Evolutionary conservation across 2,113 vertebrate species (phyloP).

Genomic region (Sturnus vulgaris): DNA sequence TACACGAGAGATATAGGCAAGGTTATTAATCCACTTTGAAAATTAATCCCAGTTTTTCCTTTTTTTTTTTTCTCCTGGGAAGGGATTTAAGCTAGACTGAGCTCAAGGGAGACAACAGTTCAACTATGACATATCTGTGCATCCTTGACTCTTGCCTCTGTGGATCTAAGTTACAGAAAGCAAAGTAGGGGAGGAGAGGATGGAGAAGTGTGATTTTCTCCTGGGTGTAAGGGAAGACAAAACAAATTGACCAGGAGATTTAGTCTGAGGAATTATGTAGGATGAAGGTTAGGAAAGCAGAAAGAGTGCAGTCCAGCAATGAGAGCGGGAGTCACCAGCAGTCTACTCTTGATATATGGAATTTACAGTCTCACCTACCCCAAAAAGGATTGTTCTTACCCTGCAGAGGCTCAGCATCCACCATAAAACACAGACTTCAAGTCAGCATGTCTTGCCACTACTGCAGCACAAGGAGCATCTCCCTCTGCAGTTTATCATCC

Average conservation of each 20-base stretch:
- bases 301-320: neutral
- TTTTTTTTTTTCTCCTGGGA: neutral
- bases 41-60: neutral
- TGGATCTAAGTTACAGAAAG: neutral
- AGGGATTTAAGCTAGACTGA: neutral
- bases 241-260: neutral
- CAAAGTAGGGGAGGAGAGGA: neutral
- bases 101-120: neutral
- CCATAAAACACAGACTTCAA: neutral
- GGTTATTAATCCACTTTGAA: neutral
- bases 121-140: neutral
- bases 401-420: neutral
- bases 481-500: neutral
- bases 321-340: neutral
- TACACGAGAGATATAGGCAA: accelerated
- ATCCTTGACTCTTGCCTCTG: neutral
- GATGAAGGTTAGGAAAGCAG: neutral
- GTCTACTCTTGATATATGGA: neutral
- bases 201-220: neutral
- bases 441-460: neutral
- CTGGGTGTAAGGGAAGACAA: neutral
- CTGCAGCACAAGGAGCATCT: neutral
- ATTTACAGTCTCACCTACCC: neutral
- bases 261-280: neutral
- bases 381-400: neutral